Base-by-base conservation (phyloP, 92 coral and sea anemone genomes). In the Zoanthus sansibaricus region DNA sequence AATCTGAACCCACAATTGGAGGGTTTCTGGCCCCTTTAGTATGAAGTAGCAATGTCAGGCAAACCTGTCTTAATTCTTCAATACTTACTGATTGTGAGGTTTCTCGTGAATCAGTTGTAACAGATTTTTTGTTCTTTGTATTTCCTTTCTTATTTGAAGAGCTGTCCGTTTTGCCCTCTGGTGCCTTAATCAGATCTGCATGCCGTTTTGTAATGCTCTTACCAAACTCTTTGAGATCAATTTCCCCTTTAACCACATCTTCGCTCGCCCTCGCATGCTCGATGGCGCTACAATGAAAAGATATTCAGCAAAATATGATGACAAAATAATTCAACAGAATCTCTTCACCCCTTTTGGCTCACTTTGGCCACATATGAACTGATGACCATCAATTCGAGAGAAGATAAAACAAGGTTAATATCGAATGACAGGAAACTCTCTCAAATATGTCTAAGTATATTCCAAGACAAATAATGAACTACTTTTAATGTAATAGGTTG, bases 241-340 rank as follows among this genome's bases (percentile, higher is more conserved):
- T 72, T 51, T 91, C 96, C 7, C 99, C 99, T 55, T 76, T 88
- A 6, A 88, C 71, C 16, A 82, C 74, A 15, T 89, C 91, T 3
- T 97, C 99, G 18, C 44, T 75, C 46, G 75, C 89, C 55, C 92
- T 96, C 1, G 93, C 94, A 55, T 97, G 96, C 72, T 97, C 99
- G 76, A 91, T 82, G 75, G 95, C 89, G 64, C 99, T 97, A 80
- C 10, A 17, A 66, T 21, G 59, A 69, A 18, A 71, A 71, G 14
- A 31, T 33, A 12, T 25, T 25, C 74, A 69, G 9, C 12, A 30
- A 32, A 33, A 9, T 1, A 69, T 8, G 9, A 62, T 10, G 8
- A 8, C 9, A 62, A 17, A 62, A 62, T 7, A 7, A 2, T 49
- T 49, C 10, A 49, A 49, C 9, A 11, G 55, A 49, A 49, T 3